Evolutionary conservation across 2,888 invertebrate species (phyloP).

Genomic region (Drepanosiphum platanoidis): DNA sequence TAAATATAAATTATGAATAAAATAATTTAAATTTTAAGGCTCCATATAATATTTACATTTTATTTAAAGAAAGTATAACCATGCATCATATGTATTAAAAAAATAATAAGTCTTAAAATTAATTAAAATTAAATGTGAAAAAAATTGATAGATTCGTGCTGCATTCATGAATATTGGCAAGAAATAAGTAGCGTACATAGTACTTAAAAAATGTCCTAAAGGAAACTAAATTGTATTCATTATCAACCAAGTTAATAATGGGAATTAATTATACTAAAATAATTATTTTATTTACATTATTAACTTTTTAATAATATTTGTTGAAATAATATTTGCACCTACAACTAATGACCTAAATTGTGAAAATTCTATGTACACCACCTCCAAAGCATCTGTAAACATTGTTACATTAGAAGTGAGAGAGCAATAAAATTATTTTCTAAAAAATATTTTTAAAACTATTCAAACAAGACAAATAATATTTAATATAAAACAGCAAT

Average conservation of each 20-base stretch:
- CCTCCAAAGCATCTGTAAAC: background rate
- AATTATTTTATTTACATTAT: background rate
- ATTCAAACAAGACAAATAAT: background rate
- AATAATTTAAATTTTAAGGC: constrained; percentile 25
- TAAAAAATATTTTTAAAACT: no score
- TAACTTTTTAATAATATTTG: background rate
- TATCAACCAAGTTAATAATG: background rate
- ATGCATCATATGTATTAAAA: constrained; percentile 24
- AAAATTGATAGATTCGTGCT: background rate
- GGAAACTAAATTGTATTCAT: background rate
- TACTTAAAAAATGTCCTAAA: background rate
- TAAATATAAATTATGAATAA: background rate
- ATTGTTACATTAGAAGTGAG: constrained; percentile 27
- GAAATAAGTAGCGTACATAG: constrained; percentile 36
- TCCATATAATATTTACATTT: constrained; percentile 31
- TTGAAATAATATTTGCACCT: background rate
- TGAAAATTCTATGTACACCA: constrained; percentile 35
- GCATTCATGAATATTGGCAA: background rate
- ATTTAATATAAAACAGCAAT: background rate
- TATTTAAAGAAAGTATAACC: constrained; percentile 13
- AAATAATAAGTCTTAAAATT: background rate
- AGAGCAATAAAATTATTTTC: background rate
- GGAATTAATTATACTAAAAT: background rate
- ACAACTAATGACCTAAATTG: background rate
- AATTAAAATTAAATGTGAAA: background rate